phyloP scores from a whole-genome alignment of 2,113 vertebrate species.

The Burhinus bistriatus region DNA sequence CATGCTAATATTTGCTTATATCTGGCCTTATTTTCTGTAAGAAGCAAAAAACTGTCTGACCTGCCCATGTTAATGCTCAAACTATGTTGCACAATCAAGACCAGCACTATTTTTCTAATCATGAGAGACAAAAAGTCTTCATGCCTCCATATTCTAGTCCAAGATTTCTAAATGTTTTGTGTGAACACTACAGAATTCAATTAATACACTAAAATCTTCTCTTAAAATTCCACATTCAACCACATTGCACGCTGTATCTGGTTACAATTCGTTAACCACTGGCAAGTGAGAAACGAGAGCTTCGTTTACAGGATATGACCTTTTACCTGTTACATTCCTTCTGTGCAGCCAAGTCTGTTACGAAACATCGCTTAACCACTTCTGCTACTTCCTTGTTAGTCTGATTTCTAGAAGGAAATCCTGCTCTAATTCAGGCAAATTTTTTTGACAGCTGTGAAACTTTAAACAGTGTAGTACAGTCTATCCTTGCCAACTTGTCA shows the following conservation, averaged over 20 bases:
- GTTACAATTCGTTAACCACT: background rate
- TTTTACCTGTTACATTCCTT: background rate
- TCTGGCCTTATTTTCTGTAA: background rate
- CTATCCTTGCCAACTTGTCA: background rate
- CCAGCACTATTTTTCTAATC: background rate
- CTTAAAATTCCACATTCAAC: background rate
- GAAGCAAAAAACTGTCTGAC: background rate
- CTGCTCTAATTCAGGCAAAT: constrained; percentile 5
- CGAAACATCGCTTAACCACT: constrained; percentile 1
- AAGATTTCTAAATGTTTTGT: background rate
- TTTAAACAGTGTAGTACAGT: background rate
- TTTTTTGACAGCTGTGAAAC: constrained; percentile 43
- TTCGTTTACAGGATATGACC: background rate
- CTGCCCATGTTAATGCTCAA: background rate
- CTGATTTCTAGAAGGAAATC: constrained; percentile 38
- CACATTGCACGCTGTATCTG: background rate
- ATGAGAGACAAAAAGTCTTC: background rate
- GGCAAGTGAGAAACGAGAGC: background rate
- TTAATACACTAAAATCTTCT: background rate
- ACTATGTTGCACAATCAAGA: background rate
- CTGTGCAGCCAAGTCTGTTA: background rate
- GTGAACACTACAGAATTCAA: background rate
- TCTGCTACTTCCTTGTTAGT: constrained; percentile 9
- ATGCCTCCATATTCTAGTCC: background rate
- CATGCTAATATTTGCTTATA: background rate